Conservation (phyloP, 2,797 vertebrate species). For the Trichosurus vulpecula region DNA sequence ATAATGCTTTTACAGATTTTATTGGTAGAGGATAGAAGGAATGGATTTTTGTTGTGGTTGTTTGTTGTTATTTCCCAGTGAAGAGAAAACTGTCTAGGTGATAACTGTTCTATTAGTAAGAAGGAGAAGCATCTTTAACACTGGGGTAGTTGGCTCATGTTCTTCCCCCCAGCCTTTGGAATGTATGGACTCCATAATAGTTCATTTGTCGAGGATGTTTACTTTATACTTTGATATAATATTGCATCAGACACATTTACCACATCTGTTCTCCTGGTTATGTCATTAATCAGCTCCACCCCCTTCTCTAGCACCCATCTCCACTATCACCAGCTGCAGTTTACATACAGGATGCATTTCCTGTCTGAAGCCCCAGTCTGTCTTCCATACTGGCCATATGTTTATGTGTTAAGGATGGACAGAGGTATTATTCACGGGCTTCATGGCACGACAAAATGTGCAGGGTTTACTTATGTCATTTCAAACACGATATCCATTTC, state of each 20-base stretch:
- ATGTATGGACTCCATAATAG: not conserved
- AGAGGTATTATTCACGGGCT: conserved; percentile 68
- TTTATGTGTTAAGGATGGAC: conserved; percentile 70
- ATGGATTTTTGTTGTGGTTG: conserved; percentile 25
- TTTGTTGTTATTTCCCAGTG: conserved; percentile 19
- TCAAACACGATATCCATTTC: conserved; percentile 54
- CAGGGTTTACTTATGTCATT: conserved; percentile 54
- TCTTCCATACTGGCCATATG: conserved; percentile 67
- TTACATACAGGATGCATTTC: conserved; percentile 67
- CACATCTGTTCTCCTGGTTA: conserved; percentile 20
- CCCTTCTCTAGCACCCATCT: conserved; percentile 32
- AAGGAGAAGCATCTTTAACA: not conserved
- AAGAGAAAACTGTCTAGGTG: conserved; percentile 36
- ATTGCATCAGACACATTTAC: conserved; percentile 15
- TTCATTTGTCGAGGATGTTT: not conserved
- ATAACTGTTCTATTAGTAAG: conserved; percentile 36
- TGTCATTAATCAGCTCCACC: conserved; percentile 6
- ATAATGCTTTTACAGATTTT: conserved; percentile 45
- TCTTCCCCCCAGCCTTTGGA: conserved; percentile 7
- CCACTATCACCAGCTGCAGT: conserved; percentile 64
- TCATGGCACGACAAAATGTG: conserved; percentile 65
- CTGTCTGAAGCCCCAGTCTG: conserved; percentile 71
- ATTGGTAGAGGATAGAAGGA: conserved; percentile 33
- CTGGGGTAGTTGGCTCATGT: not conserved
- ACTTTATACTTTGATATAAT: not conserved